A percentile compares a stretch with the other conserved stretches of the same genome.
phyloP scores from a whole-genome alignment of 2,797 vertebrate genomes.

The Poecilia picta region DNA sequence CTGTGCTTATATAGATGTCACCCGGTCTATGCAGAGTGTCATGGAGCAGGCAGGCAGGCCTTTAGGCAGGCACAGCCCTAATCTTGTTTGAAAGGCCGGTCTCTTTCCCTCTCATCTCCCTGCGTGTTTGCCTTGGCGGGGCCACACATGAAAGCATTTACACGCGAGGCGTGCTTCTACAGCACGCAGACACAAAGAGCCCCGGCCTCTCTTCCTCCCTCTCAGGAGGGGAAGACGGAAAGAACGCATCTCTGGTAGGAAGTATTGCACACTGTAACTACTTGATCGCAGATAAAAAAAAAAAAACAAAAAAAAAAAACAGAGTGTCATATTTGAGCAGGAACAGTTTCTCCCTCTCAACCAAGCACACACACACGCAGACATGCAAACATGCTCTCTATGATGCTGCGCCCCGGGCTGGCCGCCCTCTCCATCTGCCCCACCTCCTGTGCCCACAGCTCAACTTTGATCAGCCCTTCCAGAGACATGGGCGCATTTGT shows the following conservation, averaged over 20 bases:
- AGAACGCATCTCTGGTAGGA: slow-evolving; percentile 44
- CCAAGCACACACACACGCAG: slow-evolving; percentile 46
- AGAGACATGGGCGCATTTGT: slow-evolving; percentile 56
- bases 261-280: slow-evolving; percentile 46
- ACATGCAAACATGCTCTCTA: slow-evolving; percentile 62
- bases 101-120: slow-evolving; percentile 67
- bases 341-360: slow-evolving; percentile 55
- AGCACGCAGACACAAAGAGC: slow-evolving; percentile 18
- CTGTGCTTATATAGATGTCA: slow-evolving; percentile 71
- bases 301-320: slow-evolving; percentile 61
- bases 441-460: slow-evolving; percentile 78
- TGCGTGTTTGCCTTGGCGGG: slow-evolving; percentile 50
- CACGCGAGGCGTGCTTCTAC: slow-evolving; percentile 10
- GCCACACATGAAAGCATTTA: slow-evolving; percentile 46
- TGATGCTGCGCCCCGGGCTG: slow-evolving; percentile 76
- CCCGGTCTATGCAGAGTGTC: slow-evolving; percentile 61
- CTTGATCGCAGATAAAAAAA: slow-evolving; percentile 60
- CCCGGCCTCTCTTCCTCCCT: neutral
- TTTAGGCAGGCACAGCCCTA: slow-evolving; percentile 68
- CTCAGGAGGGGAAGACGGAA: slow-evolving; percentile 2
- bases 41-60: slow-evolving; percentile 63
- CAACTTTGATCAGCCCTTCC: slow-evolving; percentile 79
- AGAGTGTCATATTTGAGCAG: slow-evolving; percentile 60
- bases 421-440: slow-evolving; percentile 77
- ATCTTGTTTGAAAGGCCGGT: slow-evolving; percentile 76